Evolutionary conservation across 2,888 invertebrate genomes (phyloP), one percentile per base, ranked within the genome.

Genomic region (Stenodema calcarata): DNA sequence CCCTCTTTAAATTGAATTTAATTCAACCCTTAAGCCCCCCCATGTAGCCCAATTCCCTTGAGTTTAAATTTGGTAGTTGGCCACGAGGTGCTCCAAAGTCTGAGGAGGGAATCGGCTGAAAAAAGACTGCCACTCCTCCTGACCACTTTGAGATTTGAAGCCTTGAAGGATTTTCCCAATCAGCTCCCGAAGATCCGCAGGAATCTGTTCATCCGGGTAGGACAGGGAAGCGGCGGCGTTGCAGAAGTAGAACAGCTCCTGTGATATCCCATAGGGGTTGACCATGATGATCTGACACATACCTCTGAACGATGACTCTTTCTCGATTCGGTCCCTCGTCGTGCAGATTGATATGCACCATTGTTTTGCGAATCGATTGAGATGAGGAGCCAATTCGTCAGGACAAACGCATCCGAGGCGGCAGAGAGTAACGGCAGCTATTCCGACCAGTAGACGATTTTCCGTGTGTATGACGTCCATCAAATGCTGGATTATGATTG

Each of bases 381-480:
- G 97, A 94, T 95, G 96, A 94, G 99, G 99, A 93, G 99, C 99
- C 94, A 99, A 98, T 95, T 99, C 98, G 94, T 97, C 97, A 93
- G 99, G 98, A 95, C 99, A 99, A 94, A 98, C 98, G 95, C 96
- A 97, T 95, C 99, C 99, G 94, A 99, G 97, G 94, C 99, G 98
- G 95, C 99, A 99, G 95, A 99, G 98, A 94, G 99, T 99, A 94
- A 99, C 99, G 94, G 99, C 99, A 99, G 99, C 99, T 92, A 99
- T 99, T 93, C 99, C 99, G 90, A 99, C 93, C 88, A 99, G 93
- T 16, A 99, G 99, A 93, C 99, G 99, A 92, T 97, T 98, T 88
- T 96, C 96, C 91, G 96, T 95, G 92, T 99, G 99, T 91, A 99
- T 98, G 89, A 98, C 99, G 90, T 96, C 94, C 90, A 99, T 97